Base-by-base conservation (phyloP, 1,140 invertebrate species). In the Drosophila melanica region DNA sequence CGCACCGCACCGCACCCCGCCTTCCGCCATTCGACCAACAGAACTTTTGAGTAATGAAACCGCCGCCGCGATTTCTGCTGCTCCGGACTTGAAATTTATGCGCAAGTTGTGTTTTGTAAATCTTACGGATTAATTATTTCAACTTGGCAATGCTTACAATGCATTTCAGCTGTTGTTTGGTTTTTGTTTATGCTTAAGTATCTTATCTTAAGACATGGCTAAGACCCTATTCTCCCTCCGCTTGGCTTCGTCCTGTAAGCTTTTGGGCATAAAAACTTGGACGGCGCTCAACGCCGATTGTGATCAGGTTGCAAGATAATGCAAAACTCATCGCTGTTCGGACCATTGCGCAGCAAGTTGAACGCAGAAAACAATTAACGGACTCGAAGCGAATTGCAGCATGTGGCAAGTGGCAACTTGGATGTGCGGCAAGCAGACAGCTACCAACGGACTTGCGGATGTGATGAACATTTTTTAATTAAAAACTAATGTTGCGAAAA, bases 401-500 rank as follows among this genome's bases (percentile, higher is more conserved):
- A 20, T 69, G 48, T 33, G 57, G 45, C 39, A 47, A 42, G 68
- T 71, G 44, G 67, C 59, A 70, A 47, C 37, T 41, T 47, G 20
- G 35, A 58, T n/a, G 27, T 30, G 44, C 12, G 44, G 27, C 58
- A 23, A 48, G 39, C 58, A 45, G 57, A 42, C 73, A 51, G 75
- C 27, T 60, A 48, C 48, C 16, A 42, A 72, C 59, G 58, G 51
- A 64, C 70, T 80, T 77, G 51, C 67, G 75, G 50, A 73, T 69
- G 80, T 63, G 65, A 67, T 85, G 74, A 60, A 77, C 53, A 80
- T 90, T 90, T 87, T 81, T 90, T 90, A 90, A 90, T 90, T 90
- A 90, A 90, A 90, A 90, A 82, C 89, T 90, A 90, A 90, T 90
- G 89, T 90, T 78, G 82, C 81, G 78, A 90, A 85, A 90, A 82